Conservation (phyloP, 1,140 invertebrate species). For the Lepidostoma basale region DNA sequence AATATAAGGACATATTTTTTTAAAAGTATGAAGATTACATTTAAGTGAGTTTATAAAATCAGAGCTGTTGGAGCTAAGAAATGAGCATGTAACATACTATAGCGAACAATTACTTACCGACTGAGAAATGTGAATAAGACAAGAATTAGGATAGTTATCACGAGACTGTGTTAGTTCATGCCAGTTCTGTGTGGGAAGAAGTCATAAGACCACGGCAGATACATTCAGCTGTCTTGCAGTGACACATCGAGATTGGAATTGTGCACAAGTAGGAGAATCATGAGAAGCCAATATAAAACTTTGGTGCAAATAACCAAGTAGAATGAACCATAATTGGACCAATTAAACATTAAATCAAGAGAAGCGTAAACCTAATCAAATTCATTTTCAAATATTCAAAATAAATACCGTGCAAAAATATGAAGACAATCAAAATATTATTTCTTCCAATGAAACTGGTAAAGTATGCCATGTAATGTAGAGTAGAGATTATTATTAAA, state of each 20-base stretch:
- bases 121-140: not conserved
- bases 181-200: not conserved
- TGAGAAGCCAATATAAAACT: slow-evolving; percentile 14
- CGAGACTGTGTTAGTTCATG: not conserved
- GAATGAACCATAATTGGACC: slow-evolving; percentile 3
- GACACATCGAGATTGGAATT: slow-evolving; percentile 13
- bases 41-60: no score
- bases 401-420: slow-evolving; percentile 12
- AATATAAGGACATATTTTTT: no score
- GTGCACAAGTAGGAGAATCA: no score
- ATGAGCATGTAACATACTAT: no score
- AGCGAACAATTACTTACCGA: not conserved
- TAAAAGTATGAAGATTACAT: no score
- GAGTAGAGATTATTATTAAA: slow-evolving; percentile 4
- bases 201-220: not conserved
- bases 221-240: slow-evolving; percentile 12
- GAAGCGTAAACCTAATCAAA: slow-evolving; percentile 5
- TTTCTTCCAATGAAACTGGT: slow-evolving; percentile 3
- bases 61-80: no score
- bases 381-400: not conserved
- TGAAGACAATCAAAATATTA: slow-evolving; percentile 7
- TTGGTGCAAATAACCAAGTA: slow-evolving; percentile 15
- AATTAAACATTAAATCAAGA: slow-evolving; percentile 3
- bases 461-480: slow-evolving; percentile 17
- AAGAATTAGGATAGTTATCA: not conserved